Base-by-base conservation (phyloP, 2,888 invertebrate species). In the Toxonevra muliebris region DNA sequence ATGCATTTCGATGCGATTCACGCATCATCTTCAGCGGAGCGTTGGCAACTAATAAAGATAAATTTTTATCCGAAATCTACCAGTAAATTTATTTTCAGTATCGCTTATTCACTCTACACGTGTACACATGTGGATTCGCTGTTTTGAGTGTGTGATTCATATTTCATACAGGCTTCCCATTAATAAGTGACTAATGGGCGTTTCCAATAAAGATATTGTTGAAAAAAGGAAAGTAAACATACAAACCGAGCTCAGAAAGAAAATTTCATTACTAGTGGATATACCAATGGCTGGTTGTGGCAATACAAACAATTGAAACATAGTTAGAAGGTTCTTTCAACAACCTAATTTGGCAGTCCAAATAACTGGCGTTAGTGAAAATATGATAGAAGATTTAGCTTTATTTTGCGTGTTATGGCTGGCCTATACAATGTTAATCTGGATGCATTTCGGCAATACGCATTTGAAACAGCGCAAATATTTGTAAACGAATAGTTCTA, bases 401-500 rank as follows among this genome's bases (percentile, higher is more conserved):
- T 66, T 5, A 70, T 71, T 57, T 61, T 71, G 42, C 43, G 68
- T 20, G 19, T 45, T 17, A 59, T 68, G 58, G 45, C 68, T 12
- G 55, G 48, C 48, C 62, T 65, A 15, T 64, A 61, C 19, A 54
- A 54, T 52, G 54, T 69, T 17, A 61, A 65, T 61, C 9, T 40
- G n/a, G 50, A 66, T 43, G 58, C 57, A 20, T 70, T 69, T 66
- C 54, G 58, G 41, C 13, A 41, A 61, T 68, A 61, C 57, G 41
- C 62, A 9, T 20, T 19, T 13, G 50, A 69, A 63, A 67, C 66
- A 20, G 69, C 62, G 41, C 52, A 57, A 59, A 58, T 72, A 40
- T 72, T 60, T 61, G 67, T 69, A 10, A 43, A 68, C n/a, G 41
- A 57, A 52, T 69, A 71, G 69, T 66, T 65, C 61, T 63, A 73